Conservation (phyloP, 1,140 invertebrate species). For the Wasmannia auropunctata region DNA sequence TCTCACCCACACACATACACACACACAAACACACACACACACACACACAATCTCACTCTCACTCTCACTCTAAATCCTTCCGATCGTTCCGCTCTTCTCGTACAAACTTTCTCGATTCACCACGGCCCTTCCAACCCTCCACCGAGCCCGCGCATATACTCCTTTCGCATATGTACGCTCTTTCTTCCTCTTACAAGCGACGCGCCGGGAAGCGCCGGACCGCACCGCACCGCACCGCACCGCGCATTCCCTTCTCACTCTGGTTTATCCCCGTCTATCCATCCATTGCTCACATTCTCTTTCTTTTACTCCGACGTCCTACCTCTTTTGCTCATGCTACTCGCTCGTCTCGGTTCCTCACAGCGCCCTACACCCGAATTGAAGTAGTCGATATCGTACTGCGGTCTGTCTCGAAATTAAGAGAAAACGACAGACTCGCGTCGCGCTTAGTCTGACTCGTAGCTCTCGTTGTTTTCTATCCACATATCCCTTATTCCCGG, state of each 20-base stretch:
- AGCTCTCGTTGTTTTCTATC: conserved; percentile 34
- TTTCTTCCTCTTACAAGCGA: conserved; percentile 26
- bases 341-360: conserved; percentile 59
- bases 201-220: neutral
- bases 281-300: conserved; percentile 45
- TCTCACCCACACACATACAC: too few species aligned
- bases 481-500: neutral
- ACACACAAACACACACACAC: too few species aligned
- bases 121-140: neutral
- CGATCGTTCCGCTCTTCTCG: neutral
- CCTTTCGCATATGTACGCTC: conserved; percentile 47
- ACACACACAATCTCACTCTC: conserved; percentile 1
- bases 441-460: conserved; percentile 34
- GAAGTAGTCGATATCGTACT: conserved; percentile 84
- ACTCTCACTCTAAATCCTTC: conserved; percentile 36
- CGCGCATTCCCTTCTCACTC: conserved; percentile 20
- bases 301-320: conserved; percentile 55
- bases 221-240: neutral
- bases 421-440: conserved; percentile 74
- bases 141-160: conserved; percentile 22
- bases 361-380: conserved; percentile 77
- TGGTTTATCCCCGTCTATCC: conserved; percentile 62
- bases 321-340: conserved; percentile 6
- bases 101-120: conserved; percentile 33
- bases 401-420: conserved; percentile 84